These are phyloP conservation scores for Eubasilissa regina DNA, from an alignment of 1,140 invertebrate species.

Conservation along the genomic window DNA sequence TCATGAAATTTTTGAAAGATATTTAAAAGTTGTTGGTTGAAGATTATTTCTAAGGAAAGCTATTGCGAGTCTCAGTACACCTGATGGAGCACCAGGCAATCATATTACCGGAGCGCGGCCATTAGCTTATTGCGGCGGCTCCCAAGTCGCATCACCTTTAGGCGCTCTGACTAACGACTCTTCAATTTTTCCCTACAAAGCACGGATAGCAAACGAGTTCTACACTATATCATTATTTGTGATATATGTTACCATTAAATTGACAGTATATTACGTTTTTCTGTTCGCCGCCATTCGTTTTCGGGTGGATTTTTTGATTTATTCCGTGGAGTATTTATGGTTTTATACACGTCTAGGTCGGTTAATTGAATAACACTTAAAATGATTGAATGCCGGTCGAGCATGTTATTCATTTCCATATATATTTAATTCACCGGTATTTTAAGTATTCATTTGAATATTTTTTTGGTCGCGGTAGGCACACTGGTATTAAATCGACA, in stretches of 20 bases:
- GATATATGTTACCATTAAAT: constrained; percentile 52
- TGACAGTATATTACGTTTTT: constrained; percentile 50
- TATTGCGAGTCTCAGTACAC: background rate
- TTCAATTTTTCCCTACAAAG: constrained; percentile 46
- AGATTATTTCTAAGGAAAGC: background rate
- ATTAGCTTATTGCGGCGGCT: constrained; percentile 49
- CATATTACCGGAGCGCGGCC: constrained; percentile 41
- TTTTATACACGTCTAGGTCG: constrained; percentile 22
- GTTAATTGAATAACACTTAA: constrained; percentile 48
- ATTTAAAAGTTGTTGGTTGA: background rate
- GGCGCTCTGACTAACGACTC: constrained; percentile 47
- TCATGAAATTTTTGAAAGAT: no score
- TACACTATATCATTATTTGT: constrained; percentile 46
- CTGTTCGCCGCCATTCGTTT: constrained; percentile 27
- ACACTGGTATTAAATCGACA: background rate
- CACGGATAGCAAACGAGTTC: constrained; percentile 38
- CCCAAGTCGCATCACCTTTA: constrained; percentile 34
- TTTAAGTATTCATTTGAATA: constrained; percentile 32
- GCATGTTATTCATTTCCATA: constrained; percentile 25
- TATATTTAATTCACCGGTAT: constrained; percentile 12
- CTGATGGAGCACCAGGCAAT: constrained; percentile 47
- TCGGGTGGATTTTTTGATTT: constrained; percentile 33
- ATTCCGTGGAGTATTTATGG: constrained; percentile 30
- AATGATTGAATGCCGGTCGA: constrained; percentile 40
- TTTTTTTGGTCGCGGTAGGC: background rate